Base-by-base conservation (phyloP, 2,888 invertebrate genomes). In the Pandemis heparana region DNA sequence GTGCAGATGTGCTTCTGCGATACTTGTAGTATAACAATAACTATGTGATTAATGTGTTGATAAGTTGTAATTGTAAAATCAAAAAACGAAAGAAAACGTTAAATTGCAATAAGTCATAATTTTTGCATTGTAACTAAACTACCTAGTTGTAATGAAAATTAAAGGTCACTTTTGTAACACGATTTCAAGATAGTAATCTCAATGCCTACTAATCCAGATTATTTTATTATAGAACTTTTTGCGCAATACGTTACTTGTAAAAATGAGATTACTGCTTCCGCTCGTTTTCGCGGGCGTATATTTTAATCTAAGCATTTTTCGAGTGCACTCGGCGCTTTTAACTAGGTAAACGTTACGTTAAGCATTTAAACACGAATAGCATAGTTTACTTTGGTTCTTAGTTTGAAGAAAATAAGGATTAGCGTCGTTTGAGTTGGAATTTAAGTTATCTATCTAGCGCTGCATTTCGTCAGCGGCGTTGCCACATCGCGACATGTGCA, bases 401-500 rank as follows among this genome's bases (percentile, higher is more conserved):
- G 41, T 12, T 32, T 0, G 9, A 32, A 18, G 62, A 18, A 7
- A 12, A 41, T 43, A 62, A 41, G 18, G 18, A 41, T 43, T 62
- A 12, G 7, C 12, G 41, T 62, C 16, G 43, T 18, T 39, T 43
- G 43, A 9, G 23, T 32, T 32, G n/a, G n/a, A 4, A 32, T 59
- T 59, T 32, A 39, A 23, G 51, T 62, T 62, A 46, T 38, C 59
- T 65, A 71, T 60, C 48, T 60, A 61, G 62, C 43, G 10, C 62
- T 62, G 10, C 62, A 62, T 71, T 71, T 71, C 71, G 71, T 71
- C 71, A 71, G 60, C 59, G 39, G 16, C 41, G 38, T 71, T 38
- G 3, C 14, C 41, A 10, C 14, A 12, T 3, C 6, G 41, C n/a
- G 23, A 60, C 71, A 51, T 51, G 65, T 9, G 41, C 23, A 59